A percentile compares a stretch with the other conserved stretches of the same genome.
These are phyloP conservation scores for Tachycineta bicolor DNA, from an alignment of 2,113 vertebrate species.

Conservation along the genomic window DNA sequence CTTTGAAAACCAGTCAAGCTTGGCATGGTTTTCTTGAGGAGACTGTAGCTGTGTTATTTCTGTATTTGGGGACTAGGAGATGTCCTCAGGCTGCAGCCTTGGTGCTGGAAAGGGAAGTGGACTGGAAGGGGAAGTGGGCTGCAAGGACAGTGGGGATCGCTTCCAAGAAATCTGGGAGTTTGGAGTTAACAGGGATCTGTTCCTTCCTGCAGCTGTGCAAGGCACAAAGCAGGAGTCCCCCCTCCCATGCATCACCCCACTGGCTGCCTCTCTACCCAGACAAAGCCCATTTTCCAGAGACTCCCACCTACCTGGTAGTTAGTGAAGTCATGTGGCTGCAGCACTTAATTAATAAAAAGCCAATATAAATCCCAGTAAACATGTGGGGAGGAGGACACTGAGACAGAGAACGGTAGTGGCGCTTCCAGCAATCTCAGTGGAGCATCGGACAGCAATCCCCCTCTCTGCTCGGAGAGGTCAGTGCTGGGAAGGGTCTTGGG, in stretches of 20 bases:
- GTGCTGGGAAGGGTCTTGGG: not conserved
- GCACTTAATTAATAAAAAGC: conserved; percentile 59
- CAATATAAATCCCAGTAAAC: conserved; percentile 29
- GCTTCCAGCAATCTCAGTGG: not conserved
- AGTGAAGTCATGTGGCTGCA: conserved; percentile 45
- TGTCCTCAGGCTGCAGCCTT: not conserved
- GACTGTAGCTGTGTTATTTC: not conserved
- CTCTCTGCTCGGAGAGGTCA: not conserved
- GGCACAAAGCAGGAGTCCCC: not conserved
- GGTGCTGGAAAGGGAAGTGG: not conserved
- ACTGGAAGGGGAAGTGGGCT: not conserved
- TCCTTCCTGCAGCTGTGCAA: not conserved
- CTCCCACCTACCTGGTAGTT: conserved; percentile 52
- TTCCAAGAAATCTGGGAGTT: not conserved
- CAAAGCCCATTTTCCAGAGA: not conserved
- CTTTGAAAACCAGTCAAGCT: not conserved
- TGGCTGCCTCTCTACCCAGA: not conserved
- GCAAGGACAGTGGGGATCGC: not conserved
- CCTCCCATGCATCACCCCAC: not conserved
- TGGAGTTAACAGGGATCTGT: not conserved
- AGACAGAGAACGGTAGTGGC: not conserved
- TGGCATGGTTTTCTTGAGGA: not conserved
- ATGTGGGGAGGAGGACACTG: not conserved
- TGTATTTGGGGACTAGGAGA: not conserved
- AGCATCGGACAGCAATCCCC: not conserved